Conservation (phyloP, 2,113 vertebrate species). For the Patagioenas fasciata region DNA sequence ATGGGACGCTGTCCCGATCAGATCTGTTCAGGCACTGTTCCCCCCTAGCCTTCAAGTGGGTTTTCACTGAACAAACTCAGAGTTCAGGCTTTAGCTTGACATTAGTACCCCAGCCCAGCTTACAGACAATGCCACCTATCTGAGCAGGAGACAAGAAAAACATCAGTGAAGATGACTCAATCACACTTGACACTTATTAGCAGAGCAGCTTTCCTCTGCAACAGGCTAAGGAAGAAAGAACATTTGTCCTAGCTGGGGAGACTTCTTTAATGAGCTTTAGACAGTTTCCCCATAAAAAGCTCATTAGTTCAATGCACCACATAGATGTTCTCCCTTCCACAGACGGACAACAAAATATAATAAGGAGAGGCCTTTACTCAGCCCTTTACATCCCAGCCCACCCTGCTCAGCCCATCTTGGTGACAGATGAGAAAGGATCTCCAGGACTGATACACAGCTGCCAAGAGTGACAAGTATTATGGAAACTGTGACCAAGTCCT, state of each 20-base stretch:
- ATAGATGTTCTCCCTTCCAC: neutral
- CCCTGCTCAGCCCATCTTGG: neutral
- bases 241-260: neutral
- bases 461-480: neutral
- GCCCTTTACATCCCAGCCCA: neutral
- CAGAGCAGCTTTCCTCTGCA: neutral
- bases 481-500: neutral
- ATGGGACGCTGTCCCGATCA: neutral
- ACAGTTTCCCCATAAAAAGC: neutral
- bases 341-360: accelerated
- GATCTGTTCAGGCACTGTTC: neutral
- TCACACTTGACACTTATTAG: neutral
- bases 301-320: neutral
- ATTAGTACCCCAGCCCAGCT: neutral
- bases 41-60: neutral
- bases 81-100: neutral
- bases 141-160: neutral
- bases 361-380: neutral
- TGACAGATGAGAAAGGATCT: neutral
- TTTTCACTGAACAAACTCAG: neutral
- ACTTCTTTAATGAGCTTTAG: neutral
- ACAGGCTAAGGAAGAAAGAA: neutral
- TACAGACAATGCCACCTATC: neutral
- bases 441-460: neutral
- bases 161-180: neutral